A percentile compares a stretch with the other conserved stretches of the same genome.
phyloP scores from a whole-genome alignment of 2,113 vertebrate species.

The Pollimyrus isidori region DNA sequence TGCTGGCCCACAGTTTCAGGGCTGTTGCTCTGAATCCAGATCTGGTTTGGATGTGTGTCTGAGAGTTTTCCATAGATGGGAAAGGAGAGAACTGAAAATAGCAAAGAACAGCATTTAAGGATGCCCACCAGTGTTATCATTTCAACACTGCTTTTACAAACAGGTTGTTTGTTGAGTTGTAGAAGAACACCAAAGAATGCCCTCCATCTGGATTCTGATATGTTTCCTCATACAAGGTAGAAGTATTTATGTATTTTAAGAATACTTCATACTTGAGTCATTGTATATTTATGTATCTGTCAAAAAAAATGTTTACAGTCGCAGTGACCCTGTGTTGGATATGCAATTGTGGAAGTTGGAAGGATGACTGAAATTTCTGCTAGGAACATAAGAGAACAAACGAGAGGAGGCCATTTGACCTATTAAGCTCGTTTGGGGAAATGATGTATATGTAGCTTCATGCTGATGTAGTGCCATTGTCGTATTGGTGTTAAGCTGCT shows the following conservation, averaged over 20 bases:
- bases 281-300: background rate
- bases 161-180: background rate
- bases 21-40: background rate
- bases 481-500: background rate
- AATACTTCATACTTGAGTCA: background rate
- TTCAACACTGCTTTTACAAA: background rate
- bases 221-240: slow-evolving; percentile 50
- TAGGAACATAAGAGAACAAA: too few species aligned
- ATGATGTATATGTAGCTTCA: background rate
- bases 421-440: too few species aligned
- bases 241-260: background rate
- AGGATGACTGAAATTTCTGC: background rate
- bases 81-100: background rate
- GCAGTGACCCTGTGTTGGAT: background rate
- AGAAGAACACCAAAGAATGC: slow-evolving; percentile 40
- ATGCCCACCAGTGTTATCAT: background rate
- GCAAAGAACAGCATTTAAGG: background rate
- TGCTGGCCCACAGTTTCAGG: background rate
- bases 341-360: background rate
- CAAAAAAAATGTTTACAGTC: background rate
- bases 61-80: background rate
- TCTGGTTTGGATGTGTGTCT: background rate
- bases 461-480: background rate
- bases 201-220: slow-evolving; percentile 38
- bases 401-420: too few species aligned